Percentiles rank a stretch among this genome's conserved stretches.
phyloP scores from a whole-genome alignment of 2,113 vertebrate species.

The Cyanoliseus patagonus region DNA sequence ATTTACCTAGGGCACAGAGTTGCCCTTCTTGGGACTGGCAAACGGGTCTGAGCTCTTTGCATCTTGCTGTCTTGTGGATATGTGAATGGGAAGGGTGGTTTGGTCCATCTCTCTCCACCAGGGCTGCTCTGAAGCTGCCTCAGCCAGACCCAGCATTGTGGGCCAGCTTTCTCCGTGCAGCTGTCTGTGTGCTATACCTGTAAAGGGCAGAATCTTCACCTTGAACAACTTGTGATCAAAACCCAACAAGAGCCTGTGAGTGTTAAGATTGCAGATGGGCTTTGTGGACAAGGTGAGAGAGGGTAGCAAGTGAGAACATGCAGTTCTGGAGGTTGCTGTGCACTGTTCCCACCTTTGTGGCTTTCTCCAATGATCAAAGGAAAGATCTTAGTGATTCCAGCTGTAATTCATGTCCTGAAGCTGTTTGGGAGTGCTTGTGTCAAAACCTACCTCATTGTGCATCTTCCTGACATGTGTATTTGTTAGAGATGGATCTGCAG shows the following conservation, averaged over 20 bases:
- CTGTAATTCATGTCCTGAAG: neutral
- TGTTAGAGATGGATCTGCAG: neutral
- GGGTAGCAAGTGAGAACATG: slow-evolving; percentile 6
- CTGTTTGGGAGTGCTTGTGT: neutral
- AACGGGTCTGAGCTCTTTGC: neutral
- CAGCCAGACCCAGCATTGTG: accelerated
- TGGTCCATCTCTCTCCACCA: neutral
- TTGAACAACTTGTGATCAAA: slow-evolving; percentile 41
- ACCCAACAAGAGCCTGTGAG: neutral
- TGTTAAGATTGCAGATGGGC: neutral
- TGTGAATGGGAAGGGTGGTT: neutral
- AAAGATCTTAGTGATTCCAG: neutral
- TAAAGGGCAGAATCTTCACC: slow-evolving; percentile 45
- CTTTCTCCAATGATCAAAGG: neutral
- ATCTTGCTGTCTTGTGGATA: neutral
- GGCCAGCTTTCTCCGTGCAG: neutral
- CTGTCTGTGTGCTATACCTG: neutral
- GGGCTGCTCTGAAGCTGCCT: neutral
- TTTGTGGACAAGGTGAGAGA: slow-evolving; percentile 13
- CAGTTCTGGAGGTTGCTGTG: slow-evolving; percentile 11
- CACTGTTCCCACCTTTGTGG: neutral
- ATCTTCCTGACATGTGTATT: neutral
- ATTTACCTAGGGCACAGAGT: neutral
- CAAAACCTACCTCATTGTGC: neutral
- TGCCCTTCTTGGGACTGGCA: neutral